phyloP scores from a whole-genome alignment of 2,113 vertebrate species.

The Dipodomys merriami region DNA sequence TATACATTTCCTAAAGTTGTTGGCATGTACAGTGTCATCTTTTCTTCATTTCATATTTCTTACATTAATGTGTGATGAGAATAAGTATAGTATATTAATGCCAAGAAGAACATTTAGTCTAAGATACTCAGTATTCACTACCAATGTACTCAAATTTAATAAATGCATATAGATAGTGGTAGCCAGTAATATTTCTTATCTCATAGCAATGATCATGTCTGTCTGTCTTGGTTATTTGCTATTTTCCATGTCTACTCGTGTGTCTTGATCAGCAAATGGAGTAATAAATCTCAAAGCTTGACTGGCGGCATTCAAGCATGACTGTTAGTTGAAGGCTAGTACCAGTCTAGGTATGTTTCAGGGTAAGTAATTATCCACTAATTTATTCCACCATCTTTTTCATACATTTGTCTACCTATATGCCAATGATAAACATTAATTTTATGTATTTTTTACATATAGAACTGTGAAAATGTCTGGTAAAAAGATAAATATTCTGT shows the following conservation, averaged over 20 bases:
- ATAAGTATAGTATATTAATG: not conserved
- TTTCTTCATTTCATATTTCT: not conserved
- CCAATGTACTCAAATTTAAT: not conserved
- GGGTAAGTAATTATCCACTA: accelerated
- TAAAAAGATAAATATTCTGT: not conserved
- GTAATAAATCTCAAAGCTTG: not conserved
- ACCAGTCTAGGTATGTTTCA: not conserved
- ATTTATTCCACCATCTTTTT: not conserved
- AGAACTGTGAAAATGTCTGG: not conserved
- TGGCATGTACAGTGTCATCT: not conserved
- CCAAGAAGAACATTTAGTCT: not conserved
- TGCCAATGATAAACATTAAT: not conserved
- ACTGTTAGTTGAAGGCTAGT: not conserved
- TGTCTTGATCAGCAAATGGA: too few species aligned
- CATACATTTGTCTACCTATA: not conserved
- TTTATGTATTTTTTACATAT: not conserved
- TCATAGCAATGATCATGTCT: not conserved
- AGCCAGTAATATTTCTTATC: too few species aligned
- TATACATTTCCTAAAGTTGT: not conserved
- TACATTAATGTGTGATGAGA: not conserved
- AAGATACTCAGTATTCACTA: not conserved
- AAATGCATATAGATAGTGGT: not conserved
- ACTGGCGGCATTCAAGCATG: too few species aligned
- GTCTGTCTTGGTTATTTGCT: not conserved
- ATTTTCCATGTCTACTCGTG: not conserved